Base-by-base conservation (phyloP, 2,888 invertebrate species). In the Steinernema carpocapsae region DNA sequence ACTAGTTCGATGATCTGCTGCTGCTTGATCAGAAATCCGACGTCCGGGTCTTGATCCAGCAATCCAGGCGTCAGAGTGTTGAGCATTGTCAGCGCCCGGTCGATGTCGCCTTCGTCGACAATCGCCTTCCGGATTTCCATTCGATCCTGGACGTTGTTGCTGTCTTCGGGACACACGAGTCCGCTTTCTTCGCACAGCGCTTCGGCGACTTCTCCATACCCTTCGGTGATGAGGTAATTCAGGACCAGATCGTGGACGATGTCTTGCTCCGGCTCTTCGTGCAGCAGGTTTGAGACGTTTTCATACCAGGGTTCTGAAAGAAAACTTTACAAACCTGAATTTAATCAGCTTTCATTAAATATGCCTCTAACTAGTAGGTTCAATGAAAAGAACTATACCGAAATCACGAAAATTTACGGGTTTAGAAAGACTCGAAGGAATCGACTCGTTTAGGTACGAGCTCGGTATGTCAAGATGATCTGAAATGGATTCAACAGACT, bases 171-270 rank as follows among this genome's bases (percentile, higher is more conserved):
- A 29, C 26, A 75, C 32, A 45, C 14, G 19, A 78, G 32, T 42
- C 78, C 76, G 42, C 75, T 64, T 26, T 77, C 77, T 56, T 56
- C 74, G 14, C 73, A 77, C 4, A 75, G 72, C 88, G 95, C 96
- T 84, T 97, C 93, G 0, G 97, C 97, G 2, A 97, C 97, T 88
- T 97, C 97, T 89, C 97, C 90, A 82, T 89, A 90, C 0, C 90
- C 90, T 83, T 90, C 90, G 90, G 95, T 96, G 56, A 97, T 95
- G 86, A 97, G 91, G 89, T 97, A 97, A 90, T 97, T 96, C 96
- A 97, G 97, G 82, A 97, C 95, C 79, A 97, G 91, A 89, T 94
- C 93, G 89, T 97, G 97, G 94, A 97, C 95, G 85, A 94, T 94
- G 22, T 56, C 56, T 10, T 22, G 26, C 12, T 56, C 56, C 6